Evolutionary conservation across 1,140 invertebrate genomes (phyloP), one percentile per base, ranked within the genome.

Genomic region (Laodelphax striatellus): DNA sequence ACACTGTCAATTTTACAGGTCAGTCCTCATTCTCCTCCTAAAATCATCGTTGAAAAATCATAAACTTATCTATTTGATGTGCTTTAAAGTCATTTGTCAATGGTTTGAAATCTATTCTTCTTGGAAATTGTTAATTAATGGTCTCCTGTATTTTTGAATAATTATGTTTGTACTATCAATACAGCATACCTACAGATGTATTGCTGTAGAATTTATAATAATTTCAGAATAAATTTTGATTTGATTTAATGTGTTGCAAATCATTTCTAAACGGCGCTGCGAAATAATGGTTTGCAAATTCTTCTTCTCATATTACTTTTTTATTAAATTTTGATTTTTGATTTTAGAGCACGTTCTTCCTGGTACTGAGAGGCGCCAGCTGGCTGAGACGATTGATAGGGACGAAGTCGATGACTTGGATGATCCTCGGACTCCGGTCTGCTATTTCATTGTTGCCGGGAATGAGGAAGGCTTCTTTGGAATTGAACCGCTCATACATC

Each of bases 361-460:
- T 1, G 84, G 85, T 1, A 70, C 79, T 13, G 89, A 91, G 69
- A 80, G 74, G 10, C 72, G 82, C 11, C 76, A 81, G 66, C 72
- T 95, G n/a, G 85, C 88, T 0, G 83, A 86, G 58, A 93, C 92
- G 0, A 81, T 94, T 43, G 91, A 94, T 67, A 81, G 84, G 66
- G 87, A 92, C 71, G 89, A 90, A 67, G 80, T 89, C 6, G 87
- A 91, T 66, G 84, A 89, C 66, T 77, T 84, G 3, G 87, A 91
- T 58, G 84, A 87, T 63, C 81, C 85, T 1, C 77, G 84, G 13
- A 79, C 82, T 56, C 84, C 86, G 67, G 87, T 92, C 14, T 95
- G 92, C 70, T 94, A 93, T 70, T 94, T 87, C 68, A 89, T 95
- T 61, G 80, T 93, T 16, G 79, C 79, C 16, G 91, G 91, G 21